Conservation (phyloP, 2,888 invertebrate species). For the Dioctria rufipes region DNA sequence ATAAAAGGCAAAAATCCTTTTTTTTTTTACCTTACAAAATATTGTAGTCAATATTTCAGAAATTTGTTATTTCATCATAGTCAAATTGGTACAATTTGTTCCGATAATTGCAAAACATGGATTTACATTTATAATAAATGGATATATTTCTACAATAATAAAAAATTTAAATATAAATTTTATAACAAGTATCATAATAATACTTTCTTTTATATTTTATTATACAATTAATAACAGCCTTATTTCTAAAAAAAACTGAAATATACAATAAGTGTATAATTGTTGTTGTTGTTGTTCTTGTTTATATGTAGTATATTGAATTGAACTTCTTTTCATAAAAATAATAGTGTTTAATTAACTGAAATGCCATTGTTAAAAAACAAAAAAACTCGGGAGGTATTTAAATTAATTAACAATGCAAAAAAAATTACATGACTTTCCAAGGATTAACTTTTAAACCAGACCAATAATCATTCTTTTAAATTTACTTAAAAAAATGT, state of each 20-base stretch:
- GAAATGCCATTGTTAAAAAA: too few species aligned
- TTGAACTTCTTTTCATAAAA: slow-evolving; percentile 19
- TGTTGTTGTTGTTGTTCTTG: slow-evolving; percentile 14
- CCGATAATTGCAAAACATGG: slow-evolving; percentile 30
- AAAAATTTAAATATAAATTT: slow-evolving; percentile 45
- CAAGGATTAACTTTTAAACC: too few species aligned
- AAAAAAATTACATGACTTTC: too few species aligned
- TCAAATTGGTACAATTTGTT: slow-evolving; percentile 8
- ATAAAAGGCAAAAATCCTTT: too few species aligned
- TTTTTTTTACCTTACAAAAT: too few species aligned
- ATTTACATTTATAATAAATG: background rate
- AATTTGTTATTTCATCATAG: background rate
- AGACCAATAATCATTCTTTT: too few species aligned
- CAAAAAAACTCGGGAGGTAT: too few species aligned
- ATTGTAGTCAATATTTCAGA: too few species aligned
- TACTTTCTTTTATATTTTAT: slow-evolving; percentile 38
- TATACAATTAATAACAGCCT: slow-evolving; percentile 48
- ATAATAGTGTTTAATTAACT: background rate
- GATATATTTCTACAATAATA: slow-evolving; percentile 35
- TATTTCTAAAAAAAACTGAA: slow-evolving; percentile 45
- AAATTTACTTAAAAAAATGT: too few species aligned
- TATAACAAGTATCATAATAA: slow-evolving; percentile 51
- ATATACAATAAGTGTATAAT: slow-evolving; percentile 31
- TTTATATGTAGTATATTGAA: slow-evolving; percentile 14
- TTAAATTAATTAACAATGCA: too few species aligned